Evolutionary conservation across 1,140 invertebrate species (phyloP).

Genomic region (Trypoxylus dichotomus): DNA sequence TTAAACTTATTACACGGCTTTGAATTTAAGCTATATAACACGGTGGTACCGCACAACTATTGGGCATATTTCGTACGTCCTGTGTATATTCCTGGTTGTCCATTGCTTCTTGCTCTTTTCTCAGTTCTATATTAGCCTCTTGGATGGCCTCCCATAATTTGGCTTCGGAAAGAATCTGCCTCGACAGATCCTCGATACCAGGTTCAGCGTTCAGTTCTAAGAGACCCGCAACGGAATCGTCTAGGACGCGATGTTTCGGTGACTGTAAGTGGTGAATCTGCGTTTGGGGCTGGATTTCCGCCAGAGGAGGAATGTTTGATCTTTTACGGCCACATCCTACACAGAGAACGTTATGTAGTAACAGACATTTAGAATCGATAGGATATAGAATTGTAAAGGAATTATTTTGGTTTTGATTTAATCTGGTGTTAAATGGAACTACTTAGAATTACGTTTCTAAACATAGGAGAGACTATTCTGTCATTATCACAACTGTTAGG

Average conservation of each 20-base stretch:
- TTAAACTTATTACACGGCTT: neutral
- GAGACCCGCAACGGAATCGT: conserved; percentile 64
- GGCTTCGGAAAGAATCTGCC: conserved; percentile 74
- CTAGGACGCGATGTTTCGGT: conserved; percentile 49
- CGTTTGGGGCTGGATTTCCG: conserved; percentile 50
- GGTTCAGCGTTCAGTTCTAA: conserved; percentile 68
- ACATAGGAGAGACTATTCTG: too few species aligned
- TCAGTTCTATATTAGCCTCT: conserved; percentile 68
- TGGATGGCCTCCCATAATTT: conserved; percentile 77
- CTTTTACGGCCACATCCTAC: conserved; percentile 71
- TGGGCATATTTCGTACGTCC: conserved; percentile 9
- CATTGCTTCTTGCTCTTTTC: conserved; percentile 56
- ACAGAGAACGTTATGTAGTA: neutral
- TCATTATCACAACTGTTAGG: too few species aligned
- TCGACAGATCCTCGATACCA: conserved; percentile 70
- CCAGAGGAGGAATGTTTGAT: conserved; percentile 56
- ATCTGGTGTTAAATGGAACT: too few species aligned
- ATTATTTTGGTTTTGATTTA: too few species aligned
- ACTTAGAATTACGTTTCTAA: too few species aligned
- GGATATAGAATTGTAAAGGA: too few species aligned
- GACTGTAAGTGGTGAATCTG: conserved; percentile 20
- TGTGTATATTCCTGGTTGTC: conserved; percentile 3
- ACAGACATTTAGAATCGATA: too few species aligned
- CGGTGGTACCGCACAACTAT: neutral
- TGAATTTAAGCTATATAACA: neutral